A percentile compares a stretch with the other conserved stretches of the same genome.
These are phyloP conservation scores for Sakesphorus luctuosus DNA, from an alignment of 2,113 vertebrate species.

Conservation along the genomic window DNA sequence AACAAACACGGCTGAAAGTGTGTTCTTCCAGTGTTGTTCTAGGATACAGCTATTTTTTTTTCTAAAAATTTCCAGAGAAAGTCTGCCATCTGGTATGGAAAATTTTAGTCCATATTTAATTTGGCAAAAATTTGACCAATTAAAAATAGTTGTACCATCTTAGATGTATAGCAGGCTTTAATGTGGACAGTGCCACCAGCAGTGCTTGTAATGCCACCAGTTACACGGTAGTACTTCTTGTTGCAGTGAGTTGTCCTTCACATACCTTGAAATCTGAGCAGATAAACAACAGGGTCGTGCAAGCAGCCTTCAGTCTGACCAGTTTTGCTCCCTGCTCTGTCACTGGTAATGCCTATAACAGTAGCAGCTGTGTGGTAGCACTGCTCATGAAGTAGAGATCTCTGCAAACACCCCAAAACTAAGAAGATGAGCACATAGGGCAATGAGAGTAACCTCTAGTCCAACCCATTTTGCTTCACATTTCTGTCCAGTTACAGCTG, in stretches of 20 bases:
- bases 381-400: not conserved
- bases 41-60: not conserved
- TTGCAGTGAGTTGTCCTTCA: not conserved
- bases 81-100: conserved; percentile 17
- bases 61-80: not conserved
- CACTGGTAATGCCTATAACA: not conserved
- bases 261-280: not conserved
- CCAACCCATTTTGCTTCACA: not conserved
- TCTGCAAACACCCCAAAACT: not conserved
- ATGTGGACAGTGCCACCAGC: not conserved
- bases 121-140: not conserved
- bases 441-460: not conserved
- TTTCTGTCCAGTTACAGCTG: not conserved
- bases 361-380: not conserved
- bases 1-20: not conserved
- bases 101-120: conserved; percentile 2
- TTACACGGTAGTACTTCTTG: not conserved
- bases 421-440: not conserved
- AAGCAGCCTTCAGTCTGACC: not conserved
- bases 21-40: not conserved
- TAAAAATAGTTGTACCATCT: not conserved
- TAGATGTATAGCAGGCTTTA: not conserved
- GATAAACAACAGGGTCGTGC: not conserved
- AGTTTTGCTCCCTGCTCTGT: rapidly evolving
- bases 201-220: not conserved